Evolutionary conservation across 2,113 vertebrate genomes (phyloP), one percentile per base, ranked within the genome.

Genomic region (Ursus arctos): DNA sequence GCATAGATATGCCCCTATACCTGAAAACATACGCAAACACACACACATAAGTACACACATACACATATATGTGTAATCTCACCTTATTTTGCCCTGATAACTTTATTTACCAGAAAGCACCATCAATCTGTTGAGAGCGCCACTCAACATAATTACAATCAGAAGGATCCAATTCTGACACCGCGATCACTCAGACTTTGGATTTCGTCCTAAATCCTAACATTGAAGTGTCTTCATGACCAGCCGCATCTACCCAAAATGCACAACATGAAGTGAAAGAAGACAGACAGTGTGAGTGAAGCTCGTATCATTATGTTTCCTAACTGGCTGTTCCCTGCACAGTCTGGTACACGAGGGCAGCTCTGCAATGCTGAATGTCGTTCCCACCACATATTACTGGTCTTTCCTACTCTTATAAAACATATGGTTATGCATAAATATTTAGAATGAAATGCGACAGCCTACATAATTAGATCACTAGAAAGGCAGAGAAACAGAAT

Each of bases 191-290:
- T 97, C 89, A 92, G 84, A 97, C 77, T 94, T 91, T 36, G 72
- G 51, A 94, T 98, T 98, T 95, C 97, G 88, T 97, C 77, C 81
- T 97, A 95, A 95, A 72, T 94, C 97, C 69, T 82, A 87, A 79
- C 11, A 88, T 36, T 89, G 53, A 95, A 31, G 16, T 63, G 9
- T 53, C 67, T 89, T 93, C 22, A 31, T 55, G 18, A 87, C 40
- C 43, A 72, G 55, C 57, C 76, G 51, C 13, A 86, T 59, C 21
- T 85, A 84, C 36, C 14, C 55, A 79, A 94, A 89, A 88, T 43
- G 53, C 3, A 80, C 3, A 69, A 4, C 21, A 15, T 40, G 13
- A 77, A 9, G n/a, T 71, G 21, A 71, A 72, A 96, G 13, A 94
- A 82, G 69, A 65, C 18, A 88, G 67, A 94, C 36, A 83, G 21